Evolutionary conservation across 2,797 vertebrate genomes (phyloP), one percentile per base, ranked within the genome.

Genomic region (Pempheris klunzingeri): DNA sequence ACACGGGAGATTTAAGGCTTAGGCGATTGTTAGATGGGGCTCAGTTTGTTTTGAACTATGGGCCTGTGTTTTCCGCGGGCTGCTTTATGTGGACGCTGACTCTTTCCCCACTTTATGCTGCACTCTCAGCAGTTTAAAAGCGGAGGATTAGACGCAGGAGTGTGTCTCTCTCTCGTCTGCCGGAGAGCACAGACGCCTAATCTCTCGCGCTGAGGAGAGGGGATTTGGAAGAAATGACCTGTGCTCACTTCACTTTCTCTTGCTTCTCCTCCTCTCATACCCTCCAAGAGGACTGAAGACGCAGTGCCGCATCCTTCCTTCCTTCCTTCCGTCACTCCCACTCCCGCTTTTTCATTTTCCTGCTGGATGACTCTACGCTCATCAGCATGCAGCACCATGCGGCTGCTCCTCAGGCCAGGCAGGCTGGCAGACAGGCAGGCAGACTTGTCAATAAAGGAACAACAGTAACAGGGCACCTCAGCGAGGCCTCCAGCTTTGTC

Each of bases 191-290:
- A 78, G 82, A 58, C 38, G 57, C 61, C 80, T 92, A 87, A 93
- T 94, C 92, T 90, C 77, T 85, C 1, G 49, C 43, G 59, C 88
- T 80, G 87, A 92, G 81, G 74, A 91, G 86, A 71, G 52, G 53
- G 87, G 90, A 92, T 93, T 92, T 90, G 72, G 65, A 66, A 73
- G 86, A 90, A 91, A 88, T 88, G 86, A 92, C 86, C 91, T 82
- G 79, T 72, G 79, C 85, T 89, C 79, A 72, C 80, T 89, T 84
- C 77, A 82, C 85, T 86, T 75, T 83, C 75, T 79, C 78, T 20
- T 28, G 71, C 76, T 38, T 52, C 81, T 71, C 70, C 46, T 71
- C 76, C 46, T 79, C 71, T 78, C 22, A 79, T 46, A 58, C 78
- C 63, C 74, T 76, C 75, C 50, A 43, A 70, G 67, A 53, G 62